Evolutionary conservation across 2,888 invertebrate species (phyloP).

Genomic region (Thysanoteuthis rhombus): DNA sequence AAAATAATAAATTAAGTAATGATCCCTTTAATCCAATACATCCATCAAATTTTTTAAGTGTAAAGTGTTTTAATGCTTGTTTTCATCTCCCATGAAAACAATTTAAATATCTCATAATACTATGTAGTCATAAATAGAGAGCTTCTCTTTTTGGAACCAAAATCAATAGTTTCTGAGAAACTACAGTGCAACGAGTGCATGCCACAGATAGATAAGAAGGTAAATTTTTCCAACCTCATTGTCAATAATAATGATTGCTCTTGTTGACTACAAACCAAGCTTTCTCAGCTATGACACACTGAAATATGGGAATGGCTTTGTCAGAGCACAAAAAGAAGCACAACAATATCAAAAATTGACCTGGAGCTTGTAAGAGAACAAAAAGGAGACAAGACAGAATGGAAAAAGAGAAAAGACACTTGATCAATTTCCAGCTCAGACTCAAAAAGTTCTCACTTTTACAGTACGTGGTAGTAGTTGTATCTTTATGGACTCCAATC

Average conservation of each 20-base stretch:
- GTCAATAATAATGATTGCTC: background rate
- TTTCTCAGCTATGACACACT: background rate
- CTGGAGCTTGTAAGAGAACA: background rate
- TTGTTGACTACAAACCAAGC: background rate
- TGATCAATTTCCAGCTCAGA: too few relatives aligned
- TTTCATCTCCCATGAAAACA: too few relatives aligned
- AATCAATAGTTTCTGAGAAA: background rate
- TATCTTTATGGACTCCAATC: too few relatives aligned
- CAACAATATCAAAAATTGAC: background rate
- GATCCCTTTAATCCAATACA: too few relatives aligned
- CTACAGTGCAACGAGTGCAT: conserved; percentile 12
- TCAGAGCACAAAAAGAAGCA: background rate
- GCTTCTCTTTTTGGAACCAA: background rate
- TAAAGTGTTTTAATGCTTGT: too few relatives aligned
- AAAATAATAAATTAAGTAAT: too few relatives aligned
- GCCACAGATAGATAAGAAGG: background rate
- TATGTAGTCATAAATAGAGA: background rate
- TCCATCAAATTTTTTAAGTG: too few relatives aligned
- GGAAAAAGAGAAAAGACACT: too few relatives aligned
- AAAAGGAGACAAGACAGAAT: too few relatives aligned
- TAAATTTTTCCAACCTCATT: background rate
- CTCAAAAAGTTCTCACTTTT: too few relatives aligned
- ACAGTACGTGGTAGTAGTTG: too few relatives aligned
- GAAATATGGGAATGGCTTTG: background rate
- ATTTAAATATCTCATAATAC: background rate